phyloP scores from a whole-genome alignment of 2,797 vertebrate genomes.

The Halcyon badia region DNA sequence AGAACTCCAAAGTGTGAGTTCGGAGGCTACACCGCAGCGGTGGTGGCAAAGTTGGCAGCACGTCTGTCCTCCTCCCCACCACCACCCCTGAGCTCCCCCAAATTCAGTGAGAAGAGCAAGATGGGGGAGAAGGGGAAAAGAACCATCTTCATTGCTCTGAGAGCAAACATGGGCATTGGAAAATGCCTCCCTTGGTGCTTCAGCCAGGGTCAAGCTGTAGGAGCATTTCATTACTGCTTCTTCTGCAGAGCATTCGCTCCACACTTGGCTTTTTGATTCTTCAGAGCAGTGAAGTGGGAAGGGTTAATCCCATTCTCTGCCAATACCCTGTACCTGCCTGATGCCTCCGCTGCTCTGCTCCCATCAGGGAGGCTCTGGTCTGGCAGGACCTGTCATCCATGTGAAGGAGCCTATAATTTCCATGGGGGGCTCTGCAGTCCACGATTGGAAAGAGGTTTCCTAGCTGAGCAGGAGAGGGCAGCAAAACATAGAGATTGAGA shows the following conservation, averaged over 20 bases:
- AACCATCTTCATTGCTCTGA: background rate
- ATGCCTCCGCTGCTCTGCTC: background rate
- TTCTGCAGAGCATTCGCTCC: background rate
- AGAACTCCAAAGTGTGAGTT: background rate
- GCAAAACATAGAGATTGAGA: conserved; percentile 56
- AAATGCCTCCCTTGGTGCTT: accelerated
- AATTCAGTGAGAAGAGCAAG: background rate
- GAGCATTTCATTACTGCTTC: background rate
- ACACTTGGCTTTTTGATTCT: no score
- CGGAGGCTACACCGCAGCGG: accelerated
- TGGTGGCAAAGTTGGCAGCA: background rate
- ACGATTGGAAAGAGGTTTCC: background rate
- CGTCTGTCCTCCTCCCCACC: background rate
- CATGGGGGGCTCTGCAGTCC: background rate
- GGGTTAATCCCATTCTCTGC: background rate
- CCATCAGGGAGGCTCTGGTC: background rate
- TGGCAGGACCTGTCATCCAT: accelerated
- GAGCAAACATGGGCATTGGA: no score
- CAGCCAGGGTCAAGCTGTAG: background rate
- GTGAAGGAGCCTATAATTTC: background rate
- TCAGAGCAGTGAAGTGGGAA: background rate
- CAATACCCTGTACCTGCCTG: background rate
- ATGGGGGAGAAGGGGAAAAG: accelerated
- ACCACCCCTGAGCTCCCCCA: accelerated
- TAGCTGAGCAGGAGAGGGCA: conserved; percentile 68